phyloP scores from a whole-genome alignment of 2,888 invertebrate genomes.

The Athripsodes cinereus region DNA sequence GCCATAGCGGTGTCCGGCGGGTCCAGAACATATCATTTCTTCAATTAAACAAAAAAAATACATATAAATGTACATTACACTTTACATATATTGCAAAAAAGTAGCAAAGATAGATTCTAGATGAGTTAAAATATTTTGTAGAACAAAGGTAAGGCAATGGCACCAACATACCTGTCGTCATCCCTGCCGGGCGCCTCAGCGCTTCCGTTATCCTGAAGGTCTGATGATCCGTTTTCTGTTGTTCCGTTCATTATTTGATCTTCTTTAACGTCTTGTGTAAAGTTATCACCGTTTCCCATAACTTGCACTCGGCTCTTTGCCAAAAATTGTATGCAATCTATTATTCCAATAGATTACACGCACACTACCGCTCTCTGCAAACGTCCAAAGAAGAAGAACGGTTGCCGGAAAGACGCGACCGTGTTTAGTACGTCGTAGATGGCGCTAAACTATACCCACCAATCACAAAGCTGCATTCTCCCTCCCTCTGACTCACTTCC shows the following conservation, averaged over 20 bases:
- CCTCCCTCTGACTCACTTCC: constrained; percentile 18
- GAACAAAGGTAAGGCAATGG: not conserved
- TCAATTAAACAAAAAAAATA: too few relatives aligned
- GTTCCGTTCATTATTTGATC: constrained; percentile 61
- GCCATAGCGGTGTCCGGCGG: constrained; percentile 16
- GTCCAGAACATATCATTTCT: too few relatives aligned
- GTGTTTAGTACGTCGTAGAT: not conserved
- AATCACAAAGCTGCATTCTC: constrained; percentile 16
- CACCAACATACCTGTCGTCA: constrained; percentile 63
- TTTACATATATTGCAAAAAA: not conserved
- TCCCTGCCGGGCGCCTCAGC: constrained; percentile 72
- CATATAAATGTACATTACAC: not conserved
- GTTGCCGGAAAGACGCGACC: constrained; percentile 26
- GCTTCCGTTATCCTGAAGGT: constrained; percentile 64
- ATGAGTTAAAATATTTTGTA: not conserved
- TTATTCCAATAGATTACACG: constrained; percentile 30
- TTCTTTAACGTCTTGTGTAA: constrained; percentile 66
- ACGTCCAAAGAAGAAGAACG: constrained; percentile 49
- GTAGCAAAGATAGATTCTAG: not conserved
- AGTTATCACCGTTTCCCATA: constrained; percentile 75
- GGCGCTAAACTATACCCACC: constrained; percentile 6
- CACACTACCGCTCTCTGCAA: constrained; percentile 48
- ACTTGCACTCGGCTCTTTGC: constrained; percentile 53
- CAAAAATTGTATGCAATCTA: constrained; percentile 34
- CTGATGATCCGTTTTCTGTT: constrained; percentile 59